Conservation (phyloP, 35 echinoderm and acorn worm genomes). For the Strongylocentrotus purpuratus region DNA sequence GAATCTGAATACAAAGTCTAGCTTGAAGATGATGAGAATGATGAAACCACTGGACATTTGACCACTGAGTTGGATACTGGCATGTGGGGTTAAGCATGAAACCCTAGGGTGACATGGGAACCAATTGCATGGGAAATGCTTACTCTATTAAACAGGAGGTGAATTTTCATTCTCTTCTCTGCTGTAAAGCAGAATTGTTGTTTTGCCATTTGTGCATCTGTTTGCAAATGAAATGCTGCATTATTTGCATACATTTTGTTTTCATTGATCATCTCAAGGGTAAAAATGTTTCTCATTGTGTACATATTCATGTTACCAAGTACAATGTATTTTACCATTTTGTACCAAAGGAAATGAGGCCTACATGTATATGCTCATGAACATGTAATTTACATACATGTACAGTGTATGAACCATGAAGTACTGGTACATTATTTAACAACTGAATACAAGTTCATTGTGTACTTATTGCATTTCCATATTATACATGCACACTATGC, state of each 20-base stretch:
- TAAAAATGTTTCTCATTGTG: neutral
- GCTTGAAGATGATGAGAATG: neutral
- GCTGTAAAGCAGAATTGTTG: neutral
- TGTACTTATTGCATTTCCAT: no score
- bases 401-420: no score
- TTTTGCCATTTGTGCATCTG: no score
- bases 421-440: no score
- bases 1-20: neutral
- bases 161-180: neutral
- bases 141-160: neutral
- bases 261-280: neutral
- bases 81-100: slow-evolving; percentile 57
- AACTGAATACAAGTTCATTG: no score
- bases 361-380: no score
- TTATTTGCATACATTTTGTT: neutral
- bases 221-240: no score
- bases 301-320: no score
- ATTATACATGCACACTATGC: no score
- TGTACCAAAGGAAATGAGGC: no score
- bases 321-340: neutral
- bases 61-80: slow-evolving; percentile 50
- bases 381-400: no score
- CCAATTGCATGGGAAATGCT: neutral
- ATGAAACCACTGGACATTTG: slow-evolving; percentile 21
- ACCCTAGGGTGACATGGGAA: slow-evolving; percentile 31